Evolutionary conservation across 1,140 invertebrate species (phyloP).

Genomic region (Cherax quadricarinatus): DNA sequence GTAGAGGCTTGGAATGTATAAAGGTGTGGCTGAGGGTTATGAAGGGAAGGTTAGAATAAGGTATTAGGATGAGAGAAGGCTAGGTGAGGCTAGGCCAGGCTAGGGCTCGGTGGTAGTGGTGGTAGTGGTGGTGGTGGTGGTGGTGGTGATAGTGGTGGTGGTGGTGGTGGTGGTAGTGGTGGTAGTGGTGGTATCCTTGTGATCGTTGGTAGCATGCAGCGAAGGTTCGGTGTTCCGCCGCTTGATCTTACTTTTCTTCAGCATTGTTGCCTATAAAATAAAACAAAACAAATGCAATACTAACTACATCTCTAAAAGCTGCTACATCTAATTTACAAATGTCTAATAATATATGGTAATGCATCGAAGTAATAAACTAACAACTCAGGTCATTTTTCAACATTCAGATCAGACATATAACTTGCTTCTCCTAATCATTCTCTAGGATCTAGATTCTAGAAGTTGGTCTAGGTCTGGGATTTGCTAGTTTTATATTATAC

Average conservation of each 20-base stretch:
- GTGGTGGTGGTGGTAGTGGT: conserved; percentile 29
- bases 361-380: too few species aligned
- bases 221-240: conserved; percentile 91
- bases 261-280: conserved; percentile 85
- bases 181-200: conserved; percentile 66
- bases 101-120: not conserved
- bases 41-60: too few species aligned
- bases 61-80: too few species aligned
- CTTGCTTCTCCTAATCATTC: too few species aligned
- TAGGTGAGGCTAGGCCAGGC: not conserved
- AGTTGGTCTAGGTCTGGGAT: too few species aligned
- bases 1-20: not conserved
- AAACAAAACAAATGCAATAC: not conserved
- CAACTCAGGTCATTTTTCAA: too few species aligned
- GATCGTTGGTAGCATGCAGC: conserved; percentile 78
- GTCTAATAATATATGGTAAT: too few species aligned
- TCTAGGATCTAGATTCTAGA: too few species aligned
- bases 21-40: not conserved
- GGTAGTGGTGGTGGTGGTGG: not conserved
- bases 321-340: too few species aligned
- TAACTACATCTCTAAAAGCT: not conserved
- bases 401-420: too few species aligned
- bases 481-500: too few species aligned
- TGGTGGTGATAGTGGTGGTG: not conserved
- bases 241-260: conserved; percentile 97